phyloP scores from a whole-genome alignment of 1,140 invertebrate genomes.

The Drosophila neocordata region DNA sequence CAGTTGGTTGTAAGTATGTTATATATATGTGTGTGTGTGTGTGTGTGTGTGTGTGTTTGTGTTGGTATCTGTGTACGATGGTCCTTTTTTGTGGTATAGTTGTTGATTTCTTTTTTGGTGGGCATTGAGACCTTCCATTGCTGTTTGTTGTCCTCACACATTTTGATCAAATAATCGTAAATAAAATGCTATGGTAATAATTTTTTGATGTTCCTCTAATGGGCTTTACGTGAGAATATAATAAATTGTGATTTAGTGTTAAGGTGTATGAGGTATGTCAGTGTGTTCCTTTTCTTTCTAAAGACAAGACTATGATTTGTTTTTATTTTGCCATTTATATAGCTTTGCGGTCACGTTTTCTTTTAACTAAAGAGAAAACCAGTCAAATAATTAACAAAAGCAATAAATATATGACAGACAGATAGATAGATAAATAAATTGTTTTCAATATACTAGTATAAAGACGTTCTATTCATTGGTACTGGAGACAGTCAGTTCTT shows the following conservation, averaged over 20 bases:
- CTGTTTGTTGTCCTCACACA: constrained; percentile 37
- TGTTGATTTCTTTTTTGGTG: constrained; percentile 12
- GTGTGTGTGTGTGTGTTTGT: background rate
- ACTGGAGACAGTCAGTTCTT: too few relatives aligned
- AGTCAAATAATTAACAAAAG: too few relatives aligned
- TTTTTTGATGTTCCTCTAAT: constrained; percentile 75
- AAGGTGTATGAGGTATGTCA: background rate
- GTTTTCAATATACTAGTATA: too few relatives aligned
- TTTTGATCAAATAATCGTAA: constrained; percentile 78
- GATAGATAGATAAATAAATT: too few relatives aligned
- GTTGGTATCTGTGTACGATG: background rate
- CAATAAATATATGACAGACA: too few relatives aligned
- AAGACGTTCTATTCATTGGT: too few relatives aligned
- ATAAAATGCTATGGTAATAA: constrained; percentile 75
- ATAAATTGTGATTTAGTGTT: constrained; percentile 66
- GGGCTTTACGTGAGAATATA: constrained; percentile 71
- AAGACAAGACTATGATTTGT: background rate
- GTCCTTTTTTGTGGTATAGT: constrained; percentile 13
- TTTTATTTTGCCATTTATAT: background rate
- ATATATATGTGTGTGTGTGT: background rate
- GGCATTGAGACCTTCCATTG: constrained; percentile 20
- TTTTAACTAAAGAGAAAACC: too few relatives aligned
- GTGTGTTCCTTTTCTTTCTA: background rate
- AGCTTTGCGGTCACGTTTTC: too few relatives aligned
- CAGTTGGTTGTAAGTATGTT: constrained; percentile 30